Percentiles rank a stretch among this genome's conserved stretches.
These are phyloP conservation scores for Leptoteleia sp. DNA, from an alignment of 1,140 invertebrate species.

Conservation along the genomic window DNA sequence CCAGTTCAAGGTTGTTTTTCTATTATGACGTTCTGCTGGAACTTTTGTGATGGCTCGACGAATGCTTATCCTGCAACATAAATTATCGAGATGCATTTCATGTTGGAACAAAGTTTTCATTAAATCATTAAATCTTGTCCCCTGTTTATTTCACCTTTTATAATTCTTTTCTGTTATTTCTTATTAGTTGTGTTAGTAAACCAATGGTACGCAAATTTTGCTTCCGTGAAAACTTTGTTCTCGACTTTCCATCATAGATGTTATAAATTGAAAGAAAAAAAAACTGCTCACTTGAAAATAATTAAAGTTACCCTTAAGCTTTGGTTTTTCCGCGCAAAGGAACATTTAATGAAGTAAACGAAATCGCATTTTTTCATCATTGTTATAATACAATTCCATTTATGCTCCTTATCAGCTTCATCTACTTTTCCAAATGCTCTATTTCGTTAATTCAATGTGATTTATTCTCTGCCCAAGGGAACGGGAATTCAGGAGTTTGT, in stretches of 20 bases:
- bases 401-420: no score
- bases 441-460: not conserved
- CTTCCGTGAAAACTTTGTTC: conserved; percentile 55
- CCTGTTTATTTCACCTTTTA: not conserved
- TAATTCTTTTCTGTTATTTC: not conserved
- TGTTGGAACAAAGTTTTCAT: conserved; percentile 63
- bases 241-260: no score
- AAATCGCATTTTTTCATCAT: not conserved
- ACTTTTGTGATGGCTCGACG: conserved; percentile 60
- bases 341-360: not conserved
- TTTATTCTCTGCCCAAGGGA: not conserved
- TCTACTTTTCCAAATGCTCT: no score
- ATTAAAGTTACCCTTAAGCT: conserved; percentile 10
- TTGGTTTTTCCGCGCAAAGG: conserved; percentile 6
- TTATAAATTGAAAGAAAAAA: no score
- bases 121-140: conserved; percentile 4
- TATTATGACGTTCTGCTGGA: conserved; percentile 51
- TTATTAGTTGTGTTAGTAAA: conserved; percentile 38
- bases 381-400: no score
- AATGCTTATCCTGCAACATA: conserved; percentile 61
- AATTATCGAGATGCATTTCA: conserved; percentile 54
- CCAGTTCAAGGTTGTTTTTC: conserved; percentile 7
- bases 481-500: not conserved
- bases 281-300: no score
- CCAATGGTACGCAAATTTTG: conserved; percentile 15